Base-by-base conservation (phyloP, 1,140 invertebrate species). In the Sinella curviseta region DNA sequence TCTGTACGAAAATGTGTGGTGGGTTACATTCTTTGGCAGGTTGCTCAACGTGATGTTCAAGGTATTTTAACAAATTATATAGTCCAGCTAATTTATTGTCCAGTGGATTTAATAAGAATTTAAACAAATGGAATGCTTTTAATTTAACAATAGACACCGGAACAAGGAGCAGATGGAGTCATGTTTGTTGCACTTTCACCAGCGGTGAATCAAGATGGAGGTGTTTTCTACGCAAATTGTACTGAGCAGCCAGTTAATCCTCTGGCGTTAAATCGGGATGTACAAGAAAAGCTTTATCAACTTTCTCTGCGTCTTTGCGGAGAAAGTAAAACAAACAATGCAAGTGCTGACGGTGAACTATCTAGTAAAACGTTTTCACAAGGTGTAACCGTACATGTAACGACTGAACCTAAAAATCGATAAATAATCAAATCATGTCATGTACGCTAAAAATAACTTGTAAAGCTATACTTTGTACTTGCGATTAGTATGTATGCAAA, bases 91-190 rank as follows among this genome's bases (percentile, higher is more conserved):
- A n/a, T n/a, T n/a, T n/a, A n/a, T n/a, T n/a, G n/a, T n/a, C n/a
- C n/a, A n/a, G n/a, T n/a, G n/a, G n/a, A n/a, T n/a, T n/a, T n/a
- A n/a, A n/a, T n/a, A n/a, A n/a, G n/a, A n/a, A n/a, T n/a, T n/a
- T n/a, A n/a, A n/a, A n/a, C n/a, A n/a, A n/a, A n/a, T 4, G 12
- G 8, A 8, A 67, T 74, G 33, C 33, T 34, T 74, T 74, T 36
- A 67, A 24, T 24, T 67, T 17, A 4, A 16, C 33, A 91, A 77
- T 87, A 95, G 92, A 92, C 88, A 17, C 91, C 94, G 24, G 90
- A 90, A 82, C 87, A 93, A 86, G 95, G 94, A 24, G 93, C 94
- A 0, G 89, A 90, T 31, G 89, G 92, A 0, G 90, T 94, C 57
- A 87, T 94, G 0, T 92, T 92, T 87, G 90, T 93, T 17, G 92